These are phyloP conservation scores for Papilio elwesi DNA, from an alignment of 2,888 invertebrate genomes.

Conservation along the genomic window DNA sequence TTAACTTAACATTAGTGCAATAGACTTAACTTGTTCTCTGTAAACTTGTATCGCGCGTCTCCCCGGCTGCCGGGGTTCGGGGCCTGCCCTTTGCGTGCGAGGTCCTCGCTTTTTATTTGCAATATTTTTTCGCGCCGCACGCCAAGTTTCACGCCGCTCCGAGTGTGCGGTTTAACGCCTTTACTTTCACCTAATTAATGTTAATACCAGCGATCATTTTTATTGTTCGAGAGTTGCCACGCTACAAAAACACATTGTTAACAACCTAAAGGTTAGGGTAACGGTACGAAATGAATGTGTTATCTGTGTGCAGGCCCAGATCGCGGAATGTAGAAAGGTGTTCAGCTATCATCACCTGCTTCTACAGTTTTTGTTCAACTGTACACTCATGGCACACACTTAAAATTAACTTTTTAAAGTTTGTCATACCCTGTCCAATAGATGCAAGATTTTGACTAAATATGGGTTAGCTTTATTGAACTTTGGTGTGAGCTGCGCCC, in stretches of 20 bases:
- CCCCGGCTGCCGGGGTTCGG: too few species aligned
- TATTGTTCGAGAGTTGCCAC: constrained; percentile 29
- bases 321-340: constrained; percentile 3
- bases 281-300: constrained; percentile 15
- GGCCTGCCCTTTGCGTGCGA: constrained; percentile 69
- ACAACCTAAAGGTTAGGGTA: constrained; percentile 18
- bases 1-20: too few species aligned
- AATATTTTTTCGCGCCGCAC: constrained; percentile 47
- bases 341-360: not conserved
- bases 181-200: constrained; percentile 74
- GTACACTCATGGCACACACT: not conserved
- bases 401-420: not conserved
- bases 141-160: constrained; percentile 44
- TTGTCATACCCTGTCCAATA: too few species aligned
- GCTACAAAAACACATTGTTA: constrained; percentile 39
- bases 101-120: constrained; percentile 50
- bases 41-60: too few species aligned
- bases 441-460: too few species aligned
- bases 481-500: too few species aligned
- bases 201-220: constrained; percentile 46
- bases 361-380: not conserved
- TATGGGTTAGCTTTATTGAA: too few species aligned
- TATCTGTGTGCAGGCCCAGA: not conserved
- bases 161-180: constrained; percentile 52
- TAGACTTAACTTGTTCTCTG: too few species aligned